Conservation (phyloP, 2,797 vertebrate genomes). For the Coregonus suidteri region DNA sequence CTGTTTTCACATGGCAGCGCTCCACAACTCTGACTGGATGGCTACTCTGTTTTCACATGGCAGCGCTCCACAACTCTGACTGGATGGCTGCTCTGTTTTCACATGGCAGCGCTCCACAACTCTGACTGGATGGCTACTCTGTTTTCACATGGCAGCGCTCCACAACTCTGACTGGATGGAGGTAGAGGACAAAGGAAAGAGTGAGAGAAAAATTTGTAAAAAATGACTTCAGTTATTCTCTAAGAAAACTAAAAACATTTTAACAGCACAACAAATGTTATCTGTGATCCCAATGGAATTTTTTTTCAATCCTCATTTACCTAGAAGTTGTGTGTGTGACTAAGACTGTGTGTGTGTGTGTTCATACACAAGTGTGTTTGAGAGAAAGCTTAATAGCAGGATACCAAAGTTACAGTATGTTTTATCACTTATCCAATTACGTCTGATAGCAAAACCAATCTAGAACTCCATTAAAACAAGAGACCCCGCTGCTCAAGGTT, state of each 20-base stretch:
- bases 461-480: constrained; percentile 78
- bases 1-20: constrained; percentile 3
- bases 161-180: neutral
- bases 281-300: neutral
- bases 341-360: neutral
- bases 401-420: constrained; percentile 62
- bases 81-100: constrained; percentile 21
- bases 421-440: constrained; percentile 80
- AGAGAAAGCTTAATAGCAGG: constrained; percentile 39
- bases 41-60: constrained; percentile 27
- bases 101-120: neutral
- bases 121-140: constrained; percentile 38
- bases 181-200: constrained; percentile 9
- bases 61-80: neutral
- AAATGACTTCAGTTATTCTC: too few relatives aligned
- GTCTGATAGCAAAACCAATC: constrained; percentile 76
- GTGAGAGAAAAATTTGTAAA: neutral
- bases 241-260: constrained; percentile 5
- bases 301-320: constrained; percentile 16
- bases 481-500: constrained; percentile 74
- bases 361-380: constrained; percentile 1
- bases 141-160: neutral
- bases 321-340: neutral
- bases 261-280: too few relatives aligned
- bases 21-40: constrained; percentile 20